Evolutionary conservation across 2,888 invertebrate species (phyloP).

Genomic region (Acronicta psi): DNA sequence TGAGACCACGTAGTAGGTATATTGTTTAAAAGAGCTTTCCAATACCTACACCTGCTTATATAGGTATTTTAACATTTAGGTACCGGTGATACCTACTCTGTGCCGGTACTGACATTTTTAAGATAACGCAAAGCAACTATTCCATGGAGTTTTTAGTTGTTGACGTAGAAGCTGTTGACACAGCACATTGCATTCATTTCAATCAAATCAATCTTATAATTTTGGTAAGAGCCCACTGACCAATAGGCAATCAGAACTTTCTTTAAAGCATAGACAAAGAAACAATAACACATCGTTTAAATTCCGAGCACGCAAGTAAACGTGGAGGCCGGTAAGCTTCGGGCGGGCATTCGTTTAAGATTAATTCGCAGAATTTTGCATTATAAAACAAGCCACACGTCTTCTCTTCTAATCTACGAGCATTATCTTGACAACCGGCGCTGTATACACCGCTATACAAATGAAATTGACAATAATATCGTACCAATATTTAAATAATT

Average conservation of each 20-base stretch:
- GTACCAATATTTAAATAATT: no score
- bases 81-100: no score
- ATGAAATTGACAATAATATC: no score
- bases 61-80: no score
- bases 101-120: no score
- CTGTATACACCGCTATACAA: no score
- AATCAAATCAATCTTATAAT: background rate
- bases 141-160: no score
- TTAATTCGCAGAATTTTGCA: constrained; percentile 8
- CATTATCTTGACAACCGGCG: background rate
- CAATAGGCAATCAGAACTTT: constrained; percentile 5
- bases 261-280: constrained; percentile 1
- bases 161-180: no score
- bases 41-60: no score
- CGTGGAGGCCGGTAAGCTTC: background rate
- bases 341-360: constrained; percentile 7
- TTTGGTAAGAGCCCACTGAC: background rate
- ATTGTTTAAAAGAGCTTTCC: no score
- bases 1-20: no score
- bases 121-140: no score
- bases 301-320: constrained; percentile 27
- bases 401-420: background rate
- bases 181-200: background rate
- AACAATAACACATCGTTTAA: constrained; percentile 29
- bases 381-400: constrained; percentile 3